Evolutionary conservation across 2,797 vertebrate genomes (phyloP).

Genomic region (Echeneis naucrates): DNA sequence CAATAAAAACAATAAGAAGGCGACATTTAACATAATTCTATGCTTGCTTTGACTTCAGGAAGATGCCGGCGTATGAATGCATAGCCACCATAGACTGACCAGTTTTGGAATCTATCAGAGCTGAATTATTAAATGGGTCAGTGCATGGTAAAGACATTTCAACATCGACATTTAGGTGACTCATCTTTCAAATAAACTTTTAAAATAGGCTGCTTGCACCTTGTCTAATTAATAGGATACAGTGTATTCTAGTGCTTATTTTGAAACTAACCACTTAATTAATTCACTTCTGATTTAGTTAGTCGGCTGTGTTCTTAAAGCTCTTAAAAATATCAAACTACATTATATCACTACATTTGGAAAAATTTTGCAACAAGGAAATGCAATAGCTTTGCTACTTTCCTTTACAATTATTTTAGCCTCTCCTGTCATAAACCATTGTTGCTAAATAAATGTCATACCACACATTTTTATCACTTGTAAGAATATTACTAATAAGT

Average conservation of each 20-base stretch:
- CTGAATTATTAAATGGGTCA: not conserved
- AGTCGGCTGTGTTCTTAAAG: not conserved
- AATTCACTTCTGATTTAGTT: no score
- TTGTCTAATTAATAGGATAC: not conserved
- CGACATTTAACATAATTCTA: constrained; percentile 10
- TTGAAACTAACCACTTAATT: no score
- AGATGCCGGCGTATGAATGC: constrained; percentile 1
- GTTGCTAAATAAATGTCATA: not conserved
- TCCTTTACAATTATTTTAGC: not conserved
- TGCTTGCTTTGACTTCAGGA: constrained; percentile 1
- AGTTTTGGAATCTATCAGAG: not conserved
- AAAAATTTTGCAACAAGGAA: not conserved
- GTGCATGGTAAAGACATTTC: constrained; percentile 8
- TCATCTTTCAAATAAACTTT: not conserved
- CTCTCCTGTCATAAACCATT: not conserved
- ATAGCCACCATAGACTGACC: not conserved
- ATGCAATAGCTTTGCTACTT: not conserved
- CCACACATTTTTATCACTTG: not conserved
- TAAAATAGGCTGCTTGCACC: not conserved
- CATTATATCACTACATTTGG: not conserved
- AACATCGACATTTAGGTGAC: not conserved
- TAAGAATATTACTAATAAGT: not conserved
- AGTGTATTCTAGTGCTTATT: not conserved
- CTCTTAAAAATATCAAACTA: not conserved
- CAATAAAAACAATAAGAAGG: constrained; percentile 48